phyloP scores from a whole-genome alignment of 1,140 invertebrate genomes.

The Procambarus clarkii region DNA sequence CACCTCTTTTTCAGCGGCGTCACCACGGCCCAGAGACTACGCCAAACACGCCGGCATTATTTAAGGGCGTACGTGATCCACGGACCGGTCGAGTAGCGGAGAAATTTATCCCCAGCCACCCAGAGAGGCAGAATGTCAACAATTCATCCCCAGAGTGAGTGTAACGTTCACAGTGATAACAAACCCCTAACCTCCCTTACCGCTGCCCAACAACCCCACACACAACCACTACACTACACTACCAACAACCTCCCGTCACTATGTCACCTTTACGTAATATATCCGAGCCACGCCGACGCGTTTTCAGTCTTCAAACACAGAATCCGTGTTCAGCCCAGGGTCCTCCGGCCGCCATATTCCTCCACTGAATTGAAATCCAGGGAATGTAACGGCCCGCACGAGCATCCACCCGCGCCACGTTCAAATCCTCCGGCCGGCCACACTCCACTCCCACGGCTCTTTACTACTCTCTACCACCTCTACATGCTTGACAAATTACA shows the following conservation, averaged over 20 bases:
- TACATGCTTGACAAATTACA: no score
- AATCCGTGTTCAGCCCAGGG: neutral
- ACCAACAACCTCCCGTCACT: neutral
- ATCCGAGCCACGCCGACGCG: neutral
- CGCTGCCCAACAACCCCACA: neutral
- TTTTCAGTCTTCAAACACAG: constrained; percentile 16
- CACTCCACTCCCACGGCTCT: no score
- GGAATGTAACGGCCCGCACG: neutral
- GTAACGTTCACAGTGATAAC: neutral
- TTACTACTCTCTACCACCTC: no score
- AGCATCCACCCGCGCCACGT: neutral
- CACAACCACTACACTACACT: neutral
- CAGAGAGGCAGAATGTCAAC: constrained; percentile 1
- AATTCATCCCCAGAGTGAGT: neutral
- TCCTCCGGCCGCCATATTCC: constrained; percentile 11
- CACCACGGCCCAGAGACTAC: neutral
- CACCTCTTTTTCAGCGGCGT: neutral
- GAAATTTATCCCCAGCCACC: neutral
- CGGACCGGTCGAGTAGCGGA: neutral
- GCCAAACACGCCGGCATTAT: neutral
- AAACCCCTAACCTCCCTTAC: neutral
- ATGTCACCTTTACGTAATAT: neutral
- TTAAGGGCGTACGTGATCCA: neutral
- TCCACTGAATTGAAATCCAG: neutral
- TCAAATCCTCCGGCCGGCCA: no score